Conservation (phyloP, 2,888 invertebrate species). For the Patella depressa region DNA sequence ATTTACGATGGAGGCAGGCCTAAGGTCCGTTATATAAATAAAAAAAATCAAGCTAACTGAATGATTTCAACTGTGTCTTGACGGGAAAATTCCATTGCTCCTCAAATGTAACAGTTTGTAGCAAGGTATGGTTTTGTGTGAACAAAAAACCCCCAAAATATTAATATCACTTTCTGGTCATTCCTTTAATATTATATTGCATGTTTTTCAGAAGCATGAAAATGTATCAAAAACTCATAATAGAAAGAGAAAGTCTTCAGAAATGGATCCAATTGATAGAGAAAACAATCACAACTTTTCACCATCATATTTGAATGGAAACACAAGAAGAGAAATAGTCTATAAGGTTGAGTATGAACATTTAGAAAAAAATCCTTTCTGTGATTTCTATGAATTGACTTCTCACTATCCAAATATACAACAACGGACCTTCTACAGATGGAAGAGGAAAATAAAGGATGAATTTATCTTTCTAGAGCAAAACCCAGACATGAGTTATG, state of each 20-base stretch:
- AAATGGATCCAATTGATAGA: neutral
- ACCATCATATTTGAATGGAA: neutral
- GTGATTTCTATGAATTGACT: constrained; percentile 41
- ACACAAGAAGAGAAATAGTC: constrained; percentile 36
- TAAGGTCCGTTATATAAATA: too few relatives aligned
- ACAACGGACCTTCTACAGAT: constrained; percentile 43
- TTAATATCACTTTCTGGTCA: neutral
- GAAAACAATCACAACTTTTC: neutral
- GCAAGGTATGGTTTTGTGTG: too few relatives aligned
- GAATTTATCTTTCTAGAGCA: constrained; percentile 45
- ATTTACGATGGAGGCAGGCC: too few relatives aligned
- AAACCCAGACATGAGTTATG: constrained; percentile 35
- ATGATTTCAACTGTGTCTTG: too few relatives aligned
- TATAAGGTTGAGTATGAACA: constrained; percentile 43
- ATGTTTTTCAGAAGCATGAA: neutral
- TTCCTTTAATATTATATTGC: neutral
- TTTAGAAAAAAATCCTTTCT: constrained; percentile 40
- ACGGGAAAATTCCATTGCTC: too few relatives aligned
- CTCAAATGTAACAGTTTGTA: too few relatives aligned
- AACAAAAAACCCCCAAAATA: too few relatives aligned
- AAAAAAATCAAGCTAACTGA: too few relatives aligned
- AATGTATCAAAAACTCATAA: neutral
- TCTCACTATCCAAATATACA: constrained; percentile 38
- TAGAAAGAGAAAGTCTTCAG: constrained; percentile 5
- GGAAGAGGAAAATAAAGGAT: constrained; percentile 44